These are phyloP conservation scores for Micronycteris hirsuta DNA, from an alignment of 2,113 vertebrate species.

Conservation along the genomic window DNA sequence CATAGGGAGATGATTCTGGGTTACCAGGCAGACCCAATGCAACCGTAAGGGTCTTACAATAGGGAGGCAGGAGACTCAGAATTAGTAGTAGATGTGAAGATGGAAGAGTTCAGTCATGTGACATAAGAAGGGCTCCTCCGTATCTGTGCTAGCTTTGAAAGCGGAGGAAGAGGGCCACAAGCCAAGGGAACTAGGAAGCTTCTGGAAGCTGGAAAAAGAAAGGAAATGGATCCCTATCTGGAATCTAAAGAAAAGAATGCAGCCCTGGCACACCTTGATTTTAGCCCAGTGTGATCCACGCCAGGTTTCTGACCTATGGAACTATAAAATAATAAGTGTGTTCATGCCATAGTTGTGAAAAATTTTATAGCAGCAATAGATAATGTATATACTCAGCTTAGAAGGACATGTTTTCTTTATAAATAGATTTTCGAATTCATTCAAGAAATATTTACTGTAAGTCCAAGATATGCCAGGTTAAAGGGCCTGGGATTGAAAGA, in stretches of 20 bases:
- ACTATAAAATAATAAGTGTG: neutral
- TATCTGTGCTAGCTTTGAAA: neutral
- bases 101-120: neutral
- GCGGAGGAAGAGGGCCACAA: neutral
- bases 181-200: neutral
- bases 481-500: neutral
- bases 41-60: neutral
- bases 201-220: neutral
- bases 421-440: neutral
- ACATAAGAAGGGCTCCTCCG: neutral
- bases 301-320: neutral
- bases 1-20: neutral
- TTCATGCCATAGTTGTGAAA: neutral
- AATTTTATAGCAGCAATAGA: neutral
- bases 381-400: neutral
- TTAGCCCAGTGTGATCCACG: neutral
- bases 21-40: neutral
- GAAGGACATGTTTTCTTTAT: neutral
- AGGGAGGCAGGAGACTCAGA: neutral
- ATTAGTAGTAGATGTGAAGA: neutral
- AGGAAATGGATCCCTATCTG: neutral
- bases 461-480: neutral
- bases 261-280: neutral
- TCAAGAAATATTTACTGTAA: neutral
- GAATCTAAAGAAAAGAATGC: neutral